These are phyloP conservation scores for Sebastes iracundus DNA, from an alignment of 2,797 vertebrate species.

Conservation along the genomic window DNA sequence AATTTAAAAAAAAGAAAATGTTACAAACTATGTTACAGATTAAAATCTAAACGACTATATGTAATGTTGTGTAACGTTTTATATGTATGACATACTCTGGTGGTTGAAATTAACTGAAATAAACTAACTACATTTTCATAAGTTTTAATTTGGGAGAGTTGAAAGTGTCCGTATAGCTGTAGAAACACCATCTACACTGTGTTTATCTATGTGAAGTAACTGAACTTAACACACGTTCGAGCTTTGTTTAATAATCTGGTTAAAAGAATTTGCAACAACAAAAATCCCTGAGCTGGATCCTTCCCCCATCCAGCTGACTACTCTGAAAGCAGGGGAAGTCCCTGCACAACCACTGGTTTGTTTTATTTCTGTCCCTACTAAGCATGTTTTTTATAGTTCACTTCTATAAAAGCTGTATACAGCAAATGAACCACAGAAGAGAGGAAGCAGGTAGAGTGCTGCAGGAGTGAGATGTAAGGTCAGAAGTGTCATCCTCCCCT, in stretches of 20 bases:
- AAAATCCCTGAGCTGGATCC: neutral
- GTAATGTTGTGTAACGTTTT: too few species aligned
- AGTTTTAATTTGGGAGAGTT: too few species aligned
- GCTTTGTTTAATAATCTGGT: neutral
- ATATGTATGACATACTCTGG: too few species aligned
- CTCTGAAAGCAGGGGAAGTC: neutral
- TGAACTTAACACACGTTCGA: neutral
- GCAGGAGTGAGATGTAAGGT: neutral
- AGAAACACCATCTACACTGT: neutral
- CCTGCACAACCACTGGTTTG: too few species aligned
- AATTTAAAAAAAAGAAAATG: too few species aligned
- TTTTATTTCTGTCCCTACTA: neutral
- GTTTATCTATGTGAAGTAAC: neutral
- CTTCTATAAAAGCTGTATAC: neutral
- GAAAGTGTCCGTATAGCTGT: too few species aligned
- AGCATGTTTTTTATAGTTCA: neutral
- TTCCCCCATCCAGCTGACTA: neutral
- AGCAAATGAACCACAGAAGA: neutral
- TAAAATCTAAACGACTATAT: too few species aligned
- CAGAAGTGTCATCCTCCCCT: neutral
- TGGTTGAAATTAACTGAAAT: too few species aligned
- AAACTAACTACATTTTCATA: too few species aligned
- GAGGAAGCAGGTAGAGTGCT: conserved; percentile 8
- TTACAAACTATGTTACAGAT: too few species aligned
- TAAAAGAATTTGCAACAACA: neutral